Evolutionary conservation across 2,888 invertebrate species (phyloP), one percentile per base, ranked within the genome.

Genomic region (Polietes domitor): DNA sequence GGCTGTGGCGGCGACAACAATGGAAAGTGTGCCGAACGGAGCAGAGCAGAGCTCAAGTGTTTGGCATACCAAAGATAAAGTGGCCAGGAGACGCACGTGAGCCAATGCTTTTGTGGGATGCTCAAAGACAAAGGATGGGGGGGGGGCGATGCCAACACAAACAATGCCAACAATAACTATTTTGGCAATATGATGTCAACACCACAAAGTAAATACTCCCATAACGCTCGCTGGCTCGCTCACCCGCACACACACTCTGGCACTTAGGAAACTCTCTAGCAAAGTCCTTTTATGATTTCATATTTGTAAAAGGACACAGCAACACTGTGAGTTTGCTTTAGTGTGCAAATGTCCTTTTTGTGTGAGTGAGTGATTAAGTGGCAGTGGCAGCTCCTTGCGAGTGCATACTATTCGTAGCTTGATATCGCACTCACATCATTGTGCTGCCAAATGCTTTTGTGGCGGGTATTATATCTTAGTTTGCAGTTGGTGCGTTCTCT

Each of bases 171-270:
- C 19, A 53, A 53, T 55, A 53, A 72, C 72, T 72, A 72, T 72
- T 72, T 72, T 12, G 55, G 37, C 53, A 53, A 55, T 55, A 72
- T 72, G 32, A 53, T 72, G 72, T 72, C 72, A 72, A 72, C 72
- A 55, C 72, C 17, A 21, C 72, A 55, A 37, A 72, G 72, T 55
- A 72, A 72, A 72, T 47, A 68, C 19, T 61, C 61, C 53, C 53
- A 55, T n/a, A 47, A 47, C 12, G 41, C 6, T n/a, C n/a, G n/a
- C n/a, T n/a, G n/a, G n/a, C n/a, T n/a, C n/a, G n/a, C n/a, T n/a
- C n/a, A n/a, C n/a, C n/a, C n/a, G 10, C 41, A 32, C 7, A 32
- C 32, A 37, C 37, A 37, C 37, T 10, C 37, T 1, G 12, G 1
- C 47, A 47, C 47, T n/a, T n/a, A n/a, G n/a, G 15, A 2, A 1